These are phyloP conservation scores for Laothoe populi DNA, from an alignment of 2,888 invertebrate genomes.

Conservation along the genomic window DNA sequence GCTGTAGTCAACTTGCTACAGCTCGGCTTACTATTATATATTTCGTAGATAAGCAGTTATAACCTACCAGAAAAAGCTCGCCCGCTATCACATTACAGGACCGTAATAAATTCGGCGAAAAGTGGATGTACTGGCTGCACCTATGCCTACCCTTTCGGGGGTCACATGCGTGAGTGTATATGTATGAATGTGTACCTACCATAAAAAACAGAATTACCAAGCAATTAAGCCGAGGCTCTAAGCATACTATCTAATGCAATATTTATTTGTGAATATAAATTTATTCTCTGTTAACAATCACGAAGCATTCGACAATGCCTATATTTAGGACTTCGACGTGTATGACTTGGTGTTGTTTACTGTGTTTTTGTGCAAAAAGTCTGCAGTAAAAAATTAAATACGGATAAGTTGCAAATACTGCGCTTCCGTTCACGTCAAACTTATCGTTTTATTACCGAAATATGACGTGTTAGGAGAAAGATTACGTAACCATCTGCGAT, in stretches of 20 bases:
- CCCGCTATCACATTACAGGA: too few species aligned
- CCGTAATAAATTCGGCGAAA: too few species aligned
- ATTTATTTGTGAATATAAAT: neutral
- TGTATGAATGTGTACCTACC: too few species aligned
- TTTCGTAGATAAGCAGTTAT: too few species aligned
- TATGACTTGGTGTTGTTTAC: slow-evolving; percentile 28
- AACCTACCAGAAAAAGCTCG: too few species aligned
- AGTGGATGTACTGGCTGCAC: too few species aligned
- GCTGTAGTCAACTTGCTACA: too few species aligned
- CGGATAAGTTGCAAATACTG: slow-evolving; percentile 31
- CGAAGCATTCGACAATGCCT: slow-evolving; percentile 29
- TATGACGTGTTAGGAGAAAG: slow-evolving; percentile 25
- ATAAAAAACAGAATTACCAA: too few species aligned
- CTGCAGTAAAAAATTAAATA: slow-evolving; percentile 24
- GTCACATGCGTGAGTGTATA: too few species aligned
- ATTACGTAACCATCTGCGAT: slow-evolving; percentile 26
- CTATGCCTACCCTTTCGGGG: too few species aligned
- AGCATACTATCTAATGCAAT: neutral
- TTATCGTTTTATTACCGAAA: slow-evolving; percentile 26
- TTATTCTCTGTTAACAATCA: neutral
- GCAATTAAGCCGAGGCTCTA: too few species aligned
- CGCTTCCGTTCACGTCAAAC: slow-evolving; percentile 29
- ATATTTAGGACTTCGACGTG: slow-evolving; percentile 31
- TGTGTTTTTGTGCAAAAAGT: slow-evolving; percentile 29
- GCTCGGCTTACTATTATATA: too few species aligned